A percentile compares a stretch with the other conserved stretches of the same genome.
These are phyloP conservation scores for Drosophila buzzatii DNA, from an alignment of 2,888 invertebrate genomes.

Conservation along the genomic window DNA sequence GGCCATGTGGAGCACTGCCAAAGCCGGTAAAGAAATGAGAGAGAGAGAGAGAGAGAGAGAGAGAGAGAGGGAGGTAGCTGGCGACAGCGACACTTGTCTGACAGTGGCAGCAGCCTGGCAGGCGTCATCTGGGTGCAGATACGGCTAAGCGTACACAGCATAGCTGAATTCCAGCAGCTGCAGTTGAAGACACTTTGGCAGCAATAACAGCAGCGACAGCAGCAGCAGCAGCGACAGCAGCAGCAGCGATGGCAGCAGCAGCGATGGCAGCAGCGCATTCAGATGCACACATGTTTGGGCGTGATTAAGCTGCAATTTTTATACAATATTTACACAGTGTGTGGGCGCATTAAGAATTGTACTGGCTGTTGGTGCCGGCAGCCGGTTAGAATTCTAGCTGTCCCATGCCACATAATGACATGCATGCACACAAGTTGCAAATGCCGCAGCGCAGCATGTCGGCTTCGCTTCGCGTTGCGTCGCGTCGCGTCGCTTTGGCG, in stretches of 20 bases:
- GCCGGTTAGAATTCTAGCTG: constrained; percentile 23
- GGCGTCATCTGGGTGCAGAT: constrained; percentile 63
- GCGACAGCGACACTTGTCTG: constrained; percentile 57
- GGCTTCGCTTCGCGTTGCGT: neutral
- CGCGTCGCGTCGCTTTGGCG: constrained; percentile 32
- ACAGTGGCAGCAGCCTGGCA: constrained; percentile 64
- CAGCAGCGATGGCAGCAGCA: neutral
- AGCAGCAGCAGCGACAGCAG: constrained; percentile 39
- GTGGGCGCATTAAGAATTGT: constrained; percentile 30
- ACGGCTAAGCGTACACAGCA: constrained; percentile 47
- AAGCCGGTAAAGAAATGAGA: constrained; percentile 62
- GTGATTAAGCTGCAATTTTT: constrained; percentile 80
- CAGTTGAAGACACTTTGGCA: constrained; percentile 73
- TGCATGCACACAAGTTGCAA: constrained; percentile 66
- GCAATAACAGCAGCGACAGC: neutral
- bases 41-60: neutral
- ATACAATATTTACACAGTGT: constrained; percentile 68
- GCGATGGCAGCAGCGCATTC: constrained; percentile 37
- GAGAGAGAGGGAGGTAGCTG: neutral
- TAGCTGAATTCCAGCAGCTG: constrained; percentile 36
- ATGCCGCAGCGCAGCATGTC: constrained; percentile 43
- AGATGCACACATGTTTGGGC: constrained; percentile 54
- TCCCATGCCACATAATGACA: constrained; percentile 65
- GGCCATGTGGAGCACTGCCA: constrained; percentile 75
- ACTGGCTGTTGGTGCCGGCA: neutral